Evolutionary conservation across 2,888 invertebrate species (phyloP), one percentile per base, ranked within the genome.

Genomic region (Cepaea hortensis): DNA sequence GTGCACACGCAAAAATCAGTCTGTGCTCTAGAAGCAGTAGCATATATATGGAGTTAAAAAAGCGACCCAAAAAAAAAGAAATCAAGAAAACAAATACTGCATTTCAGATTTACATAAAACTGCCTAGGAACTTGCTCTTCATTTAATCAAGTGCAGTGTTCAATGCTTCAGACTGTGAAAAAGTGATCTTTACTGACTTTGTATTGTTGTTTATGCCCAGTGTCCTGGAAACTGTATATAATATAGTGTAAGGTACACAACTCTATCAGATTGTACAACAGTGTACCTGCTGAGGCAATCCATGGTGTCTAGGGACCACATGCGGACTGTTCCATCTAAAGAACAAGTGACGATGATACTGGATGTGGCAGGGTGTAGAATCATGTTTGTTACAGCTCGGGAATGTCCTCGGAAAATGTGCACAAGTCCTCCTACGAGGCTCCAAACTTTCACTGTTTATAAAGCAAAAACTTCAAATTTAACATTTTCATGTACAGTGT

Each of bases 361-460:
- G 11, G 92, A 91, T 23, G 91, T 91, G 23, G 91, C 91, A 15
- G 94, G 94, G 88, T 94, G 93, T n/a, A 94, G 86, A 6, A 93
- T 50, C 9, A 94, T 89, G 88, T 91, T 91, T 20, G 94, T 93
- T 23, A 94, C 92, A 48, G 94, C 93, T 61, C 93, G 90, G 3
- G 94, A 93, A 89, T 94, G 94, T 76, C 94, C 94, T n/a, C 93
- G 91, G 87, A 94, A 94, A 50, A 93, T 94, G 90, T 94, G 93
- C 6, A 94, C 91, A 80, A 92, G 91, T 20, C 93, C 93, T 46
- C 94, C 94, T n/a, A 90, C 90, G 75, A 93, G 85, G 88, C 93
- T 93, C 94, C 94, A 94, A 5, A 93, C 92, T 89, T 94, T 94
- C 50, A 94, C 94, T 94, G 90, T 35, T 88, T 35, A 5, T 18